Percentiles rank a stretch among this genome's conserved stretches.
phyloP scores from a whole-genome alignment of 2,888 invertebrate species.

The Crossocerus cetratus region DNA sequence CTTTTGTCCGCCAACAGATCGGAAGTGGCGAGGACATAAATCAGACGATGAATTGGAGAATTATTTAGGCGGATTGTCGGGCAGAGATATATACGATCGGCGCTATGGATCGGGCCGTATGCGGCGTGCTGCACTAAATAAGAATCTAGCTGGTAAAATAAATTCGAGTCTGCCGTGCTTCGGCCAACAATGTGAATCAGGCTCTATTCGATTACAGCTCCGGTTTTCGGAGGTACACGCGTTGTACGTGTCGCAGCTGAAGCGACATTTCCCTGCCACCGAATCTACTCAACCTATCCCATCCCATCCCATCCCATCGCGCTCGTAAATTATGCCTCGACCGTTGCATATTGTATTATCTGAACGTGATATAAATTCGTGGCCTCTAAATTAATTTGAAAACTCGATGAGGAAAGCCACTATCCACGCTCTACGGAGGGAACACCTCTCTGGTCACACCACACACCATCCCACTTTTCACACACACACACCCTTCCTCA shows the following conservation, averaged over 20 bases:
- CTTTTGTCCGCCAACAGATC: not conserved
- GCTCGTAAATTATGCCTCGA: slow-evolving; percentile 1
- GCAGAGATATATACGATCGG: not conserved
- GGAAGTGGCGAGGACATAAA: not conserved
- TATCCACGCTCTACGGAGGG: too few species aligned
- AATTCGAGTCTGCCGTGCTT: not conserved
- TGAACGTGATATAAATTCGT: slow-evolving; percentile 3
- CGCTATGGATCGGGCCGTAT: too few species aligned
- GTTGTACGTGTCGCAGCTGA: not conserved
- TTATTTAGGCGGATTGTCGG: not conserved
- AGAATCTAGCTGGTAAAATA: not conserved
- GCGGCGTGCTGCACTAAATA: not conserved
- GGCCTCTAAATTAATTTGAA: slow-evolving; percentile 21
- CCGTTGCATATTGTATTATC: slow-evolving; percentile 2
- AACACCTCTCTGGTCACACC: too few species aligned
- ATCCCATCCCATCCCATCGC: too few species aligned
- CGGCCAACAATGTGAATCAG: not conserved
- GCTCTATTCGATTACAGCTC: slow-evolving; percentile 2
- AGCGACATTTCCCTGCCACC: not conserved
- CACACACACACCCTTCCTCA: too few species aligned
- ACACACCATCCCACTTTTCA: too few species aligned
- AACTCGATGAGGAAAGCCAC: not conserved
- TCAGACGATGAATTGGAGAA: not conserved
- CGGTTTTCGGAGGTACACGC: not conserved
- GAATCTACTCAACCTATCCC: too few species aligned